phyloP scores from a whole-genome alignment of 2,113 vertebrate species.

The Bungarus multicinctus region DNA sequence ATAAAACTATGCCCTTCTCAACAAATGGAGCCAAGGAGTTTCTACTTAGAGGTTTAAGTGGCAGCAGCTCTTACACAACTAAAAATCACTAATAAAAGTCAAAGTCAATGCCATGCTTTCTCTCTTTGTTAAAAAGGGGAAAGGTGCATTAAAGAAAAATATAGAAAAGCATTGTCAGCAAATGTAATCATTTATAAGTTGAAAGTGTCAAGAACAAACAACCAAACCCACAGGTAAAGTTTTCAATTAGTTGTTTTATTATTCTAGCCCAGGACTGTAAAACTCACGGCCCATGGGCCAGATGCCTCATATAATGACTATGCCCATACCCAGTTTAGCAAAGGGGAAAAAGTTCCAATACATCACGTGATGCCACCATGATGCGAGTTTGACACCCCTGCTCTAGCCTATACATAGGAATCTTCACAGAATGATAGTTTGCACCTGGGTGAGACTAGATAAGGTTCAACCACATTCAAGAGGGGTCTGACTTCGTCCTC shows the following conservation, averaged over 20 bases:
- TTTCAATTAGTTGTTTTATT: background rate
- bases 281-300: too few relatives aligned
- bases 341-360: too few relatives aligned
- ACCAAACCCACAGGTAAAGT: background rate
- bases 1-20: background rate
- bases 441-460: background rate
- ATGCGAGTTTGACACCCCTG: too few relatives aligned
- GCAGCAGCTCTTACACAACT: background rate
- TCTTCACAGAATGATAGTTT: background rate
- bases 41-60: too few relatives aligned
- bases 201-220: background rate
- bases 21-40: background rate
- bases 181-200: background rate
- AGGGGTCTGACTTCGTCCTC: background rate
- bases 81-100: background rate
- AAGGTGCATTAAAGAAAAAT: background rate
- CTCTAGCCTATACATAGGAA: background rate
- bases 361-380: too few relatives aligned
- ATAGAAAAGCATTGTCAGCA: background rate
- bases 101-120: background rate
- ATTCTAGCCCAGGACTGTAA: background rate
- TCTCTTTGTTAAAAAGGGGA: background rate
- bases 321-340: too few relatives aligned
- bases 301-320: too few relatives aligned
- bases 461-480: background rate